Percentiles rank a stretch among this genome's conserved stretches.
phyloP scores from a whole-genome alignment of 2,888 invertebrate species.

The Ormia ochracea region DNA sequence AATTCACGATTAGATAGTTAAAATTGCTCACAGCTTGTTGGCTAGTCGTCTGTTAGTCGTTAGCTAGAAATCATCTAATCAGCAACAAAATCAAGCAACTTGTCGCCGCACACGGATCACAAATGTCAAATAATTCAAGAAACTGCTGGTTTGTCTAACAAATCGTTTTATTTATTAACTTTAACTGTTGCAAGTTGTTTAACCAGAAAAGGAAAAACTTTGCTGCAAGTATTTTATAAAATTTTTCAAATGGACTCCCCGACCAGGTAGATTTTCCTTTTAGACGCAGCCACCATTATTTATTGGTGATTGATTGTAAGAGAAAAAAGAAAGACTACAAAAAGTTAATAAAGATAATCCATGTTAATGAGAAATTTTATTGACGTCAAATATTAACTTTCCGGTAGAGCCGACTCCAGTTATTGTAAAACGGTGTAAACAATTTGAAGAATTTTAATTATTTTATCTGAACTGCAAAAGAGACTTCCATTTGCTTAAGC shows the following conservation, averaged over 20 bases:
- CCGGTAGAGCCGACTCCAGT: slow-evolving; percentile 22
- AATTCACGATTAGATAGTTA: slow-evolving; percentile 22
- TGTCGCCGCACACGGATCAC: slow-evolving; percentile 54
- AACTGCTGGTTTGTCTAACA: slow-evolving; percentile 68
- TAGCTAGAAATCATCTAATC: neutral
- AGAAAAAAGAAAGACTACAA: neutral
- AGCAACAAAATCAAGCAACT: slow-evolving; percentile 4
- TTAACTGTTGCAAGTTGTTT: slow-evolving; percentile 35
- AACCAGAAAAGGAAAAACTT: slow-evolving; percentile 40
- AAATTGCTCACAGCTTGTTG: neutral
- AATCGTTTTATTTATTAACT: slow-evolving; percentile 68
- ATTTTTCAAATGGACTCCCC: slow-evolving; percentile 26
- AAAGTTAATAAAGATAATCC: slow-evolving; percentile 25
- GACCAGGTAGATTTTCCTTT: neutral
- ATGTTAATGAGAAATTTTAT: slow-evolving; percentile 25
- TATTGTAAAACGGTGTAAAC: neutral
- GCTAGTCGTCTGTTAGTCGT: neutral
- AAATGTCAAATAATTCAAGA: slow-evolving; percentile 72
- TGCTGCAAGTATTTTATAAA: slow-evolving; percentile 21
- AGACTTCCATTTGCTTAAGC: neutral
- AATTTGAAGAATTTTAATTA: neutral
- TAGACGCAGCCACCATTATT: neutral
- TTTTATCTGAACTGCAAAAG: neutral
- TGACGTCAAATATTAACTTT: slow-evolving; percentile 33
- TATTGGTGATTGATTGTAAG: neutral